Conservation (phyloP, 1,140 invertebrate genomes). For the Caenorhabditis remanei region DNA sequence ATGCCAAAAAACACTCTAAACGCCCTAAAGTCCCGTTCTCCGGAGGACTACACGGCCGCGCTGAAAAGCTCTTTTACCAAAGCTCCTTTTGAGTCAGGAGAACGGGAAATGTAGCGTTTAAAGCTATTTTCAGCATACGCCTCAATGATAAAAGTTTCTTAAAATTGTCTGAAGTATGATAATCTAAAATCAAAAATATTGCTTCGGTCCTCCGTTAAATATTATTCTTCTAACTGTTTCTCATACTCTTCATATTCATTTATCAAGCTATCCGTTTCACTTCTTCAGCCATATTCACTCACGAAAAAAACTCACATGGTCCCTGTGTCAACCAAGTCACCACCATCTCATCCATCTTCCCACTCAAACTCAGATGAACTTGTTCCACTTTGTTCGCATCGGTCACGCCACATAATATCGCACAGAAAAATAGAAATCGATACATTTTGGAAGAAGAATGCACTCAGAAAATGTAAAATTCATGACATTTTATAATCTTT, state of each 20-base stretch:
- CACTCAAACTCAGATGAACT: conserved; percentile 72
- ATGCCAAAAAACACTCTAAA: too few relatives aligned
- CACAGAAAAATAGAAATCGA: not conserved
- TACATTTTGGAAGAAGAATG: not conserved
- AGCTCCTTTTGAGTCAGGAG: too few relatives aligned
- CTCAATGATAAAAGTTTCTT: too few relatives aligned
- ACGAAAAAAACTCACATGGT: conserved; percentile 7
- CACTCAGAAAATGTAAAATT: not conserved
- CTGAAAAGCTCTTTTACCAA: too few relatives aligned
- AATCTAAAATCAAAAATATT: too few relatives aligned
- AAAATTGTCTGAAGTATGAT: too few relatives aligned
- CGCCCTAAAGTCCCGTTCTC: too few relatives aligned
- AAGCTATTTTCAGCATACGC: too few relatives aligned
- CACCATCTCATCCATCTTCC: conserved; percentile 56
- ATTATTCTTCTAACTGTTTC: too few relatives aligned
- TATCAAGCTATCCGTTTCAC: not conserved
- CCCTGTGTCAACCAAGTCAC: conserved; percentile 65
- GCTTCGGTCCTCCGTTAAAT: too few relatives aligned
- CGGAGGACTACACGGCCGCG: too few relatives aligned
- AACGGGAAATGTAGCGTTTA: too few relatives aligned
- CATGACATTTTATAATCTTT: conserved; percentile 15
- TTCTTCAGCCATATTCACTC: not conserved
- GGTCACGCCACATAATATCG: not conserved
- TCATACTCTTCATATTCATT: not conserved
- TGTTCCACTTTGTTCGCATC: conserved; percentile 62